These are phyloP conservation scores for Strix aluco DNA, from an alignment of 2,113 vertebrate species.

Conservation along the genomic window DNA sequence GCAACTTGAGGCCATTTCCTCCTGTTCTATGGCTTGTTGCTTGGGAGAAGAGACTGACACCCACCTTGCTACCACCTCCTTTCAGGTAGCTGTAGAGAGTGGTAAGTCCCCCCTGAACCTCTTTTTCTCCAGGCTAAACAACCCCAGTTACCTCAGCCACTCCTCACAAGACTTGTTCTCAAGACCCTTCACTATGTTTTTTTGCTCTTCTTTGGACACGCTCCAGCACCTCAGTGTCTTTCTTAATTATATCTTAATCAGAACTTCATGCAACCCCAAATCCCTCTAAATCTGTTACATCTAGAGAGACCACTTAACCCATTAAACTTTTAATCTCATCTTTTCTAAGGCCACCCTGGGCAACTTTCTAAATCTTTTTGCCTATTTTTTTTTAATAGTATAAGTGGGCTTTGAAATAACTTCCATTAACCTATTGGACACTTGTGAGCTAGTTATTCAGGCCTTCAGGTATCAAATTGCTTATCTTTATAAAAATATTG, in stretches of 20 bases:
- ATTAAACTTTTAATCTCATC: neutral
- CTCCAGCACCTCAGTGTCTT: neutral
- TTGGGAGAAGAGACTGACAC: too few species aligned
- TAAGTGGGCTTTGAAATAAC: neutral
- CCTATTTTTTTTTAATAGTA: neutral
- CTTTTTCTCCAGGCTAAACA: neutral
- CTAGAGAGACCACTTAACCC: neutral
- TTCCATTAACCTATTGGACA: neutral
- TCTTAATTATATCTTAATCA: neutral
- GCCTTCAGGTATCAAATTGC: neutral
- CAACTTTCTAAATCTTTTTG: neutral
- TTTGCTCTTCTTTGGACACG: neutral
- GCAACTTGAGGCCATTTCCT: too few species aligned
- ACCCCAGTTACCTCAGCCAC: too few species aligned
- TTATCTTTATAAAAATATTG: neutral
- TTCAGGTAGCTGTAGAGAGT: too few species aligned
- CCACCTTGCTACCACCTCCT: too few species aligned
- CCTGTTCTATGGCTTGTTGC: too few species aligned
- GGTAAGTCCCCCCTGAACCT: too few species aligned
- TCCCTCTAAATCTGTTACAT: neutral
- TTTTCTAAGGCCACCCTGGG: neutral
- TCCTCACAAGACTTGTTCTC: too few species aligned
- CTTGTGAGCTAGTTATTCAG: neutral
- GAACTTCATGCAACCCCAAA: neutral
- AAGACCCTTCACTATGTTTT: too few species aligned